phyloP scores from a whole-genome alignment of 2,888 invertebrate genomes.

The Podabrus alpinus region DNA sequence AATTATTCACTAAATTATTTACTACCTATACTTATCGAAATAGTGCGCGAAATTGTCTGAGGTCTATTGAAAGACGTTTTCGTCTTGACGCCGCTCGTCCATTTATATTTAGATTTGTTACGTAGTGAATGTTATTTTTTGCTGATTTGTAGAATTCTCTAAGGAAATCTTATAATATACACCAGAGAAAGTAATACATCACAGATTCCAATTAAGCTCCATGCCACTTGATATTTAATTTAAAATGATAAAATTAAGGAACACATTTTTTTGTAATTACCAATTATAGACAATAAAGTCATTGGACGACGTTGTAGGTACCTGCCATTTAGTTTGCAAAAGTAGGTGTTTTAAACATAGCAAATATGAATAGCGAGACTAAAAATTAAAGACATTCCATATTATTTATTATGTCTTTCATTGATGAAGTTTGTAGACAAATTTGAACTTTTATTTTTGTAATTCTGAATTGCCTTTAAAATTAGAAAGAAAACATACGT shows the following conservation, averaged over 20 bases:
- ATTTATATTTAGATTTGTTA: constrained; percentile 22
- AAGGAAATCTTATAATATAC: constrained; percentile 23
- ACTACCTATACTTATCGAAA: background rate
- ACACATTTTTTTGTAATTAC: background rate
- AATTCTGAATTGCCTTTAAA: background rate
- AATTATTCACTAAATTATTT: background rate
- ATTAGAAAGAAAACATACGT: background rate
- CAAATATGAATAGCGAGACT: background rate
- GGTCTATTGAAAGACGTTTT: constrained; percentile 24
- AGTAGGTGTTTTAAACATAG: background rate
- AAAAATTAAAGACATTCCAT: background rate
- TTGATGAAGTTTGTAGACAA: too few relatives aligned
- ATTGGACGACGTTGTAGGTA: background rate
- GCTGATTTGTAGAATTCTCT: constrained; percentile 14
- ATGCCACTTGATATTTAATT: background rate
- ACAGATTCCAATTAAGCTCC: background rate
- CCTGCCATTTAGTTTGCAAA: too few relatives aligned
- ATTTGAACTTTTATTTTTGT: background rate
- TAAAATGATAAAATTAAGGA: background rate
- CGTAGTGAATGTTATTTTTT: constrained; percentile 18
- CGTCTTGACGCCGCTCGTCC: constrained; percentile 21
- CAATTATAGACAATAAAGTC: background rate
- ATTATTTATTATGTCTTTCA: too few relatives aligned
- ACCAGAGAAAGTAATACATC: constrained; percentile 20
- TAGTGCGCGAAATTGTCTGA: constrained; percentile 18